Evolutionary conservation across 92 coral and sea anemone species (phyloP), one percentile per base, ranked within the genome.

Genomic region (Zoanthus sansibaricus): DNA sequence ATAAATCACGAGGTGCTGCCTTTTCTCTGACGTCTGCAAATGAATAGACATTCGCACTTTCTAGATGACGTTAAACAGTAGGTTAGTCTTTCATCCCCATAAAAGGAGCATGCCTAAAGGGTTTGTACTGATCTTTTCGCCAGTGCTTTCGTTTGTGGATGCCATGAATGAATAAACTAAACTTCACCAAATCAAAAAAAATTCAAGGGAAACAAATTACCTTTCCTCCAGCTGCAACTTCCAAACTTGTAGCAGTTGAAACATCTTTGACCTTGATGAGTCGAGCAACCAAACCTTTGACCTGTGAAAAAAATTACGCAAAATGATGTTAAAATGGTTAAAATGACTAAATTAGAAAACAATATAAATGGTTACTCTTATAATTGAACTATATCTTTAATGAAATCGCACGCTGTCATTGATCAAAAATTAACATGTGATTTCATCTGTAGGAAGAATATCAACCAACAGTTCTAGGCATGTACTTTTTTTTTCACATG

Each of bases 221-320:
- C 95, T 86, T 96, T n/a, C 94, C 92, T 69, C 99, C 99, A 3
- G 99, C 99, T 16, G 95, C 93, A 44, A 97, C 99, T 62, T 97
- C 98, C 77, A 95, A 88, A 62, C 94, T 92, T 67, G 99, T 95
- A 45, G 98, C 98, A 46, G 94, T 88, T 14, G 95, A 95, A 44
- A 92, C 98, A 88, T 97, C 96, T 62, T 95, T 97, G 18, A 97
- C 98, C 87, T 93, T 88, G 45, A 96, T 92, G 25, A 96, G 91
- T 77, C 95, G 96, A 32, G 99, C 99, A 14, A 96, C 97, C 48
- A 96, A 83, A 31, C 99, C 99, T 89, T 96, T 96, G 64, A 96
- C 98, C 99, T 96, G 51, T 71, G 14, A 77, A 61, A 25, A 64
- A 83, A 15, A 17, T 12, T 30, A 33, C 46, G 12, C 5, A 20